Evolutionary conservation across 2,888 invertebrate species (phyloP), one percentile per base, ranked within the genome.

Genomic region (Clistopyga incitator): DNA sequence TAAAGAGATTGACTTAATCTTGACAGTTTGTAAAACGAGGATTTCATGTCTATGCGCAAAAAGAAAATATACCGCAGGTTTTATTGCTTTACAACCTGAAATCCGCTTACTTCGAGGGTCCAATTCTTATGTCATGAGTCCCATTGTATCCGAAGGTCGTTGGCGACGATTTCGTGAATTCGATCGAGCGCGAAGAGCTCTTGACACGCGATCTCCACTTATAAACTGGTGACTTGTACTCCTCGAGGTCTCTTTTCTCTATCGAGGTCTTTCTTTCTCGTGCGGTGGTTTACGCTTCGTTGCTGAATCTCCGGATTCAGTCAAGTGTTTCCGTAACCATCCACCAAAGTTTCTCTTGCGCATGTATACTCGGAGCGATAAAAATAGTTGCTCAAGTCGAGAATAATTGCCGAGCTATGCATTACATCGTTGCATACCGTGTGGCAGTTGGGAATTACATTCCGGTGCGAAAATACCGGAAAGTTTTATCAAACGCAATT

Each of bases 101-200:
- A 67, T 67, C 47, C 45, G 50, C 52, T 56, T 8, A 52, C 47
- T 71, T 52, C 23, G 72, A 71, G 61, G 67, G 56, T 75, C 65
- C 65, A 25, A 11, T 59, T 61, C 34, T 50, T 20, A 34, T 50
- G 74, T 25, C 42, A 52, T 29, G 64, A 70, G 45, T 59, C n/a
- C 38, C 23, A n/a, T 20, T 42, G 38, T 18, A 45, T 34, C 4
- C 71, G 72, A 81, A 84, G 84, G 78, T 64, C 84, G 64, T 75
- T 50, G 47, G 10, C 42, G 64, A 80, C 77, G 77, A 75, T 81
- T 84, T 81, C 84, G 77, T 74, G 81, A 64, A 81, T 64, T 74
- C 84, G 81, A 81, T 84, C 78, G 77, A 84, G 77, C 84, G 84
- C 74, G 77, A 81, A 80, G 70, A 68, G 68, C 76, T 72, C 80